phyloP scores from a whole-genome alignment of 1,140 invertebrate species.

The Orussus abietinus region DNA sequence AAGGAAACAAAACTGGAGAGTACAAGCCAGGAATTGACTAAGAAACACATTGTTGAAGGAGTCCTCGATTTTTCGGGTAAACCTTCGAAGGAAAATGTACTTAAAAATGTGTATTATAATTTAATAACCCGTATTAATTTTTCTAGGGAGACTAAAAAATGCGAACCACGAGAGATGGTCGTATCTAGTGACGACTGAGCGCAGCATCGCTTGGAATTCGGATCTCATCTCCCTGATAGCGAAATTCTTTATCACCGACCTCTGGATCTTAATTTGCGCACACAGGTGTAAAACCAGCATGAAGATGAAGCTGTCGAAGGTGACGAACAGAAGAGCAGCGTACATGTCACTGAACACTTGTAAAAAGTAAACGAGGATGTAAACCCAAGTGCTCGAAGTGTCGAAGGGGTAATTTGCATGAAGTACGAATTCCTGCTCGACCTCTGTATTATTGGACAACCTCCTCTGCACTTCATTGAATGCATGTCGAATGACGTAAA shows the following conservation, averaged over 20 bases:
- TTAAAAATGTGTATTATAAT: conserved; percentile 6
- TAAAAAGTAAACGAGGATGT: conserved; percentile 47
- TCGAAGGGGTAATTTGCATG: conserved; percentile 46
- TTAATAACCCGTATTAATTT: no score
- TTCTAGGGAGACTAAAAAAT: conserved; percentile 14
- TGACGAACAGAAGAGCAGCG: conserved; percentile 43
- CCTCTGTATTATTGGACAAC: no score
- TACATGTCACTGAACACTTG: conserved; percentile 42
- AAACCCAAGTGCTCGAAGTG: conserved; percentile 44
- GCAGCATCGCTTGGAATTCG: conserved; percentile 1
- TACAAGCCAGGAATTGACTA: no score
- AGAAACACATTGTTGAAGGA: conserved; percentile 7
- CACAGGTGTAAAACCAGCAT: conserved; percentile 47
- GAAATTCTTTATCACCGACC: conserved; percentile 22
- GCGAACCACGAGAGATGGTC: conserved; percentile 6
- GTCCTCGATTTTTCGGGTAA: conserved; percentile 3
- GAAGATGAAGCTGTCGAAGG: conserved; percentile 45
- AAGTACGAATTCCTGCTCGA: conserved; percentile 4
- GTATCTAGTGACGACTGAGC: conserved; percentile 11
- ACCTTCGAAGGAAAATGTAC: conserved; percentile 18
- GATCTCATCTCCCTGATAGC: not conserved
- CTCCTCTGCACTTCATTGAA: conserved; percentile 12
- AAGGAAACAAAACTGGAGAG: no score
- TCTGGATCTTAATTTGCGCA: conserved; percentile 45
- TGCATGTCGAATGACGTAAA: conserved; percentile 11